Base-by-base conservation (phyloP, 2,888 invertebrate species). In the Incurvaria masculella region DNA sequence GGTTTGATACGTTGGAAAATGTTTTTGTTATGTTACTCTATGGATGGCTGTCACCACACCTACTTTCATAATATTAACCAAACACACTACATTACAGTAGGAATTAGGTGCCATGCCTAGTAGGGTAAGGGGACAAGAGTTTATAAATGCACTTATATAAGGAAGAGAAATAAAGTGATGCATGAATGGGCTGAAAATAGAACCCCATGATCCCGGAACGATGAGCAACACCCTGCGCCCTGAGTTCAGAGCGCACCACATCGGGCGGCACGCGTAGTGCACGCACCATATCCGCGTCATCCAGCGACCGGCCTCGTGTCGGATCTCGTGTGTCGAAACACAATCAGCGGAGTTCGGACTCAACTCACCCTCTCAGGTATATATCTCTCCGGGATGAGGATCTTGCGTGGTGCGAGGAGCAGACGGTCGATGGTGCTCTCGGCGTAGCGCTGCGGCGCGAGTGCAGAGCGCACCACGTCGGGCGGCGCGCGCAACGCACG, bases 301-400 rank as follows among this genome's bases (percentile, higher is more conserved):
- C 92, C 44, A 91, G 80, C 6, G 91, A 89, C 46, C 91, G 79
- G 57, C 84, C 81, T n/a, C n/a, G n/a, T 11, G 14, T 27, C 33
- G 14, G 14, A 11, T 10, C 33, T 27, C 33, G 33, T 14, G 10
- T 27, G 33, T 10, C 10, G 10, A 14, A 27, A 27, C 33, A 27
- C 10, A 27, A 27, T 11, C 14, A 27, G 14, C 10, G n/a, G n/a
- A n/a, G n/a, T n/a, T n/a, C n/a, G 14, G 10, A 16, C n/a, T 44
- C 26, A 40, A 54, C 58, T 61, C 57, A 90, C 86, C 79, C 91
- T 89, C 67, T 95, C 94, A 19, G 94, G 94, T 57, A 94, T 88
- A 62, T 95, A 95, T 56, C 95, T 82, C 72, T 95, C 94, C 0
- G 95, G 95, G 59, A 95, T 95, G 52, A 88, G 79, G 57, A 95